Evolutionary conservation across 2,113 vertebrate species (phyloP).

Genomic region (Tympanuchus pallidicinctus): DNA sequence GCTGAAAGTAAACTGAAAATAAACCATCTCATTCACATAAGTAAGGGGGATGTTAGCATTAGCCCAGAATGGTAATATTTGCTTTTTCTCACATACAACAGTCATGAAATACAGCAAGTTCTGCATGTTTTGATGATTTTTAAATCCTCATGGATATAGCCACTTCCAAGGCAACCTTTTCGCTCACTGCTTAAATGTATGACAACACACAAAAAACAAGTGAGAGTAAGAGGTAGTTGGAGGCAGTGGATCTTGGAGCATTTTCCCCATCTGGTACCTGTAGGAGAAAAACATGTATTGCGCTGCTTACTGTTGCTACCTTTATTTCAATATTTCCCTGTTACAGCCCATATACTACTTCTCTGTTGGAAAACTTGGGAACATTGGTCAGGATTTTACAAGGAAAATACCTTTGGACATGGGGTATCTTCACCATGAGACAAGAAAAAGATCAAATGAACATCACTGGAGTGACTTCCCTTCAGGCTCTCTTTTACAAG

Average conservation of each 20-base stretch:
- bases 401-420: not conserved
- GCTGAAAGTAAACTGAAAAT: not conserved
- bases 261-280: not conserved
- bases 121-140: not conserved
- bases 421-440: not conserved
- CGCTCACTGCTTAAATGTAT: not conserved
- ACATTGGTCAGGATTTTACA: not conserved
- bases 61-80: not conserved
- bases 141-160: not conserved
- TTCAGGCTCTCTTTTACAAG: not conserved
- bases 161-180: not conserved
- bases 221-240: not conserved
- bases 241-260: not conserved
- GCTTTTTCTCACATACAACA: not conserved
- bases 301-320: accelerated
- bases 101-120: not conserved
- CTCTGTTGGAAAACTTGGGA: not conserved
- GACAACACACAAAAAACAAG: not conserved
- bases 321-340: not conserved
- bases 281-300: not conserved
- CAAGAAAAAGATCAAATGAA: too few relatives aligned
- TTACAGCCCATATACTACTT: not conserved
- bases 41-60: not conserved
- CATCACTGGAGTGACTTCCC: accelerated
- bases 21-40: not conserved